Evolutionary conservation across 1,140 invertebrate species (phyloP), one percentile per base, ranked within the genome.

Genomic region (Papilio aristodemus): DNA sequence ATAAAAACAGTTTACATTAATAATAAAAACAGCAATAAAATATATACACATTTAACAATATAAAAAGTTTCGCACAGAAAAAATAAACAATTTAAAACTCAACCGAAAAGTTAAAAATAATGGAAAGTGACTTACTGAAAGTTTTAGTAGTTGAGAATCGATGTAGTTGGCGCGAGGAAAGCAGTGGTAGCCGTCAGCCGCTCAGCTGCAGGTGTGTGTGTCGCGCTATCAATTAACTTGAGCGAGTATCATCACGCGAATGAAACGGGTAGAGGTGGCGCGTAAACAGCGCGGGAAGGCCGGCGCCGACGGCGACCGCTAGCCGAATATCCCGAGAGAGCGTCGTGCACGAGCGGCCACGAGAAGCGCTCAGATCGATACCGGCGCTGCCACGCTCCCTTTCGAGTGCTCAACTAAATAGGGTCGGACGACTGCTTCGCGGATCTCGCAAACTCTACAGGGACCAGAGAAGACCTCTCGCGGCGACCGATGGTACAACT

Each of bases 281-380:
- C 84, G 87, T 84, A 85, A 86, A 89, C 84, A 86, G 79, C 80
- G 78, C 80, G 85, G 78, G 80, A 87, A 84, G 82, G 85, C 85
- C 86, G 88, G 88, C 88, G 86, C 87, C 83, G 83, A 85, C 85
- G 86, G 83, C 86, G 85, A 89, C 78, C 81, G 82, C 78, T 85
- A 79, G 80, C 76, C 82, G 85, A 90, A 87, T 89, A 89, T 89
- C 81, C 81, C 81, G 84, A 82, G 84, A 86, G 81, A 87, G 80
- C 82, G 84, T 83, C 80, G 82, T 82, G 84, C 85, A 81, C 87
- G 84, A 85, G 75, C 83, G 83, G 74, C 73, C 82, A 82, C 78
- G 82, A 84, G 84, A 83, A 84, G 78, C 77, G 80, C 73, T 85
- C 80, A 85, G 85, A 89, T 90, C 86, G 85, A 89, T 89, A 89